Evolutionary conservation across 37 sponge, comb jelly and placozoan species (phyloP), one percentile per base, ranked within the genome.

Genomic region (Cliona cf. orientalis): DNA sequence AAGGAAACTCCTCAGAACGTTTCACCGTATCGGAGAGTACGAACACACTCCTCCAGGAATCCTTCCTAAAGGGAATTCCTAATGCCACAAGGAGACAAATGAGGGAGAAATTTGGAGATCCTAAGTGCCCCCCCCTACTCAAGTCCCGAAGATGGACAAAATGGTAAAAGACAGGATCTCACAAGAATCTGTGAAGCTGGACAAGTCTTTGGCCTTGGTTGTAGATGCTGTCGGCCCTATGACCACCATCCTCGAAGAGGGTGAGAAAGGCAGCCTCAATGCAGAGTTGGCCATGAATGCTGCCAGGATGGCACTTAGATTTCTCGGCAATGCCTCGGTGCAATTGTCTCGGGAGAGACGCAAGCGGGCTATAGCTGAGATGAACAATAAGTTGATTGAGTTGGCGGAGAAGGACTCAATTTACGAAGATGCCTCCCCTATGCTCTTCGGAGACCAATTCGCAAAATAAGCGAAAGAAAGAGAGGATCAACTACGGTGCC

Each of bases 391-490:
- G 23, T 28, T 58, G 34, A 21, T 22, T 2, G 40, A 65, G 9
- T 33, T 79, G 49, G 69, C 43, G 12, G 19, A 65, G 34, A 34
- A 66, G 17, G 80, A 79, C 31, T 33, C 29, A n/a, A 3, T 35
- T 11, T 76, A 35, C 42, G 33, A 42, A 35, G n/a, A 37, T 66
- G 62, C 55, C n/a, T 12, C 71, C 23, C 14, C 29, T 14, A 49
- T 37, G 42, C 75, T 82, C 2, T 82, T 82, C 62, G 82, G 82
- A 12, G 64, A 82, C 5, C 49, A 40, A 1, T 82, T 82, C 65
- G 26, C 26, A 21, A 61, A 45, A 25, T 43, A 45, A 38, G 57
- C 49, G 12, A 72, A 66, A 36, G 82, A 72, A 32, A 38, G 65
- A 46, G 73, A 46, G 5, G 82, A 82, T 33, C 25, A 71, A 43